Evolutionary conservation across 1,140 invertebrate genomes (phyloP).

Genomic region (Nasonia vitripennis): DNA sequence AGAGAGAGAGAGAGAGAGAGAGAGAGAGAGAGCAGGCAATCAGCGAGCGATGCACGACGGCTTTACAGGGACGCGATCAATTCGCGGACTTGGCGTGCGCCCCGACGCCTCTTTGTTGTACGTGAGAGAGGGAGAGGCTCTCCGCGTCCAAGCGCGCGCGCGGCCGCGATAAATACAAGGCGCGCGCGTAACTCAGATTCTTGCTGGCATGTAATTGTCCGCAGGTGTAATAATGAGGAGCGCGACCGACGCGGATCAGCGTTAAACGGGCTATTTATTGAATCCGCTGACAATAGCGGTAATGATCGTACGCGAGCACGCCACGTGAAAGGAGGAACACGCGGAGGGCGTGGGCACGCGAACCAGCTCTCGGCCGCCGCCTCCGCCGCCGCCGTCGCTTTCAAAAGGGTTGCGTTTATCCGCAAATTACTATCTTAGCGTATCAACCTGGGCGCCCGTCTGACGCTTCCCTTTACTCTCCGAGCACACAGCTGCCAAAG

Average conservation of each 20-base stretch:
- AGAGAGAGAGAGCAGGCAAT: too few species aligned
- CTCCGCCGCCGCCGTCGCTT: not conserved
- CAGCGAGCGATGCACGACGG: too few species aligned
- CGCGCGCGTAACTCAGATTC: not conserved
- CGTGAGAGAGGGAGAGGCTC: too few species aligned
- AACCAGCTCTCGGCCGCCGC: not conserved
- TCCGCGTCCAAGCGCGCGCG: too few species aligned
- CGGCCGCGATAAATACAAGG: not conserved
- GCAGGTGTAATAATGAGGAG: not conserved
- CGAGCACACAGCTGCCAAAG: not conserved
- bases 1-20: too few species aligned
- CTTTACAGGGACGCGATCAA: too few species aligned
- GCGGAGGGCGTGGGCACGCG: not conserved
- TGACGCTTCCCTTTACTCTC: not conserved
- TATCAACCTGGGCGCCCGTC: not conserved
- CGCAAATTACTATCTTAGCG: not conserved
- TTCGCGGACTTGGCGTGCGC: not conserved
- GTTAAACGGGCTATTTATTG: conserved; percentile 59
- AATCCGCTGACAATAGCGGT: conserved; percentile 56
- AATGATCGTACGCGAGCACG: conserved; percentile 47
- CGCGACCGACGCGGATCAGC: conserved; percentile 43
- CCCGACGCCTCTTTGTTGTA: too few species aligned
- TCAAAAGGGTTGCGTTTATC: conserved; percentile 10
- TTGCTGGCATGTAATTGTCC: too few species aligned
- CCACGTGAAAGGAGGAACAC: not conserved